Conservation (phyloP, 2,888 invertebrate species). For the Phyllotreta cruciferae region DNA sequence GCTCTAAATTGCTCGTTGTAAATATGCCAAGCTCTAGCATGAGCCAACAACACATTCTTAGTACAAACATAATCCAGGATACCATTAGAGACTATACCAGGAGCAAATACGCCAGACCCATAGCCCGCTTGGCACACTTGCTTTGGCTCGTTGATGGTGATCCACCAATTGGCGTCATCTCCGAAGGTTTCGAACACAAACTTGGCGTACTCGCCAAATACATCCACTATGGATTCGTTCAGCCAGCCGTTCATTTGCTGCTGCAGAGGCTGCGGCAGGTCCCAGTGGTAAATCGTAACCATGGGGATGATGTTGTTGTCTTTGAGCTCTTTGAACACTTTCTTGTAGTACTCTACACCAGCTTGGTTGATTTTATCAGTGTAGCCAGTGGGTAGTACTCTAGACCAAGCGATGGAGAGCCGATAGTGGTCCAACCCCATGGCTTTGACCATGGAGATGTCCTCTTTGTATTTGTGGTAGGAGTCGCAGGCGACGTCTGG, state of each 20-base stretch:
- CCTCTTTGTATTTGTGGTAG: slow-evolving; percentile 70
- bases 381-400: slow-evolving; percentile 67
- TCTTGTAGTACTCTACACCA: slow-evolving; percentile 44
- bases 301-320: slow-evolving; percentile 28
- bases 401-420: slow-evolving; percentile 46
- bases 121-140: slow-evolving; percentile 52
- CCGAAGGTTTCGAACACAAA: slow-evolving; percentile 57
- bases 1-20: slow-evolving; percentile 66
- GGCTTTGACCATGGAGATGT: slow-evolving; percentile 65
- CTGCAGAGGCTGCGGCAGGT: slow-evolving; percentile 43
- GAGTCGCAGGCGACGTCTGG: slow-evolving; percentile 73
- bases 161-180: slow-evolving; percentile 62
- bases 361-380: slow-evolving; percentile 60
- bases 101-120: slow-evolving; percentile 48
- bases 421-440: slow-evolving; percentile 65
- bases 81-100: slow-evolving; percentile 56
- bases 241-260: slow-evolving; percentile 68
- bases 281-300: slow-evolving; percentile 39
- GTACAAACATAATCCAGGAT: slow-evolving; percentile 67
- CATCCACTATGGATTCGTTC: slow-evolving; percentile 67
- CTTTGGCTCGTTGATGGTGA: slow-evolving; percentile 65
- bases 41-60: slow-evolving; percentile 70
- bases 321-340: slow-evolving; percentile 33
- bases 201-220: slow-evolving; percentile 70
- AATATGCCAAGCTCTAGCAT: slow-evolving; percentile 69